Conservation (phyloP, 1,140 invertebrate species). For the Steinernema khuongi region DNA sequence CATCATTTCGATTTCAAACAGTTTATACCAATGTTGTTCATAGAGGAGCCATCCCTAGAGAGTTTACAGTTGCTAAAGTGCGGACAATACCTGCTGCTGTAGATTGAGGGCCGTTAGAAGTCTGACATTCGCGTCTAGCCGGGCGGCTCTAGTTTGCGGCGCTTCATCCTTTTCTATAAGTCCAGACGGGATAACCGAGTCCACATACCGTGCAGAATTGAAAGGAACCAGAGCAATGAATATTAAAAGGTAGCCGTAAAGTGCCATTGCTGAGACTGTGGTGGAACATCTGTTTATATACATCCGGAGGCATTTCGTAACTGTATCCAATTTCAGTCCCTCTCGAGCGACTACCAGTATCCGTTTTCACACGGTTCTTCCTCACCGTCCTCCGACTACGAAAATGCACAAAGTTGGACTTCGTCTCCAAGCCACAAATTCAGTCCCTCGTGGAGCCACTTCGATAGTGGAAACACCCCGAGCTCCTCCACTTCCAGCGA, state of each 20-base stretch:
- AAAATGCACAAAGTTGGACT: background rate
- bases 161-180: background rate
- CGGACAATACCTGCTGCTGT: slow-evolving; percentile 30
- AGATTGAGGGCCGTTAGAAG: slow-evolving; percentile 31
- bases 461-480: background rate
- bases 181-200: background rate
- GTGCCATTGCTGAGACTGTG: background rate
- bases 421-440: background rate
- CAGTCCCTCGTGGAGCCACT: background rate
- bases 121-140: slow-evolving; percentile 33
- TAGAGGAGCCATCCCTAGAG: slow-evolving; percentile 47
- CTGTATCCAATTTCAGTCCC: slow-evolving; percentile 1
- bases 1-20: slow-evolving; percentile 53
- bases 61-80: background rate
- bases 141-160: slow-evolving; percentile 24
- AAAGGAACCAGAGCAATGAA: background rate
- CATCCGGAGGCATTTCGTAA: background rate
- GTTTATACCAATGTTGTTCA: slow-evolving; percentile 43
- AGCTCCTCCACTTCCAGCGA: background rate
- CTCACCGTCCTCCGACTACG: background rate
- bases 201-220: background rate
- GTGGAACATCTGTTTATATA: background rate
- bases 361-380: background rate
- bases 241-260: background rate
- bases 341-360: background rate